phyloP scores from a whole-genome alignment of 2,888 invertebrate genomes.

The Nemurella pictetii region DNA sequence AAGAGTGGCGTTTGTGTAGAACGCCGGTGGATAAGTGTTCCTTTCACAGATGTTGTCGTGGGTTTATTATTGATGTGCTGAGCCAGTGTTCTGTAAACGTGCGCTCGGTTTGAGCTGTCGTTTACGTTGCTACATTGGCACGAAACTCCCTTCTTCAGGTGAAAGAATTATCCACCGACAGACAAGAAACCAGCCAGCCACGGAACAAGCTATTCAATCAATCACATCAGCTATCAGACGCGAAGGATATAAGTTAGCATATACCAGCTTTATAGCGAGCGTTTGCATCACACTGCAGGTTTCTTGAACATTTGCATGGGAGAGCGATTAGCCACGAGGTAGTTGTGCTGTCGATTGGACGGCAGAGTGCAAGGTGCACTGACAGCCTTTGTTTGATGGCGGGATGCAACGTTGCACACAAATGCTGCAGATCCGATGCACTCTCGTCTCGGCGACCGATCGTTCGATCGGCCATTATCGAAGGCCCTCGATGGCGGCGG shows the following conservation, averaged over 20 bases:
- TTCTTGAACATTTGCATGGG: conserved; percentile 2
- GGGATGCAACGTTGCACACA: background rate
- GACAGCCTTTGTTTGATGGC: conserved; percentile 5
- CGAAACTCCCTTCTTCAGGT: conserved; percentile 1
- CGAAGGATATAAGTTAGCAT: background rate
- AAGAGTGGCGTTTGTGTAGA: background rate
- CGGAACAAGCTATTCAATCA: conserved; percentile 12
- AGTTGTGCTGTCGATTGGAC: background rate
- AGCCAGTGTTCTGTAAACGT: conserved; percentile 24
- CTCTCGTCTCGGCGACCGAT: background rate
- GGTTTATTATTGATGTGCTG: conserved; percentile 21
- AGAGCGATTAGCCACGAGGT: background rate
- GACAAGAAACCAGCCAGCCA: conserved; percentile 8
- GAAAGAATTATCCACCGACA: conserved; percentile 17
- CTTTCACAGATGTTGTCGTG: conserved; percentile 18
- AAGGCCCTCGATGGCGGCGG: background rate
- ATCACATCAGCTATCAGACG: conserved; percentile 3
- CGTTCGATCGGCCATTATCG: background rate
- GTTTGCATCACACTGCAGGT: background rate
- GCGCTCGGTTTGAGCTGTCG: conserved; percentile 31
- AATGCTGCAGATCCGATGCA: background rate
- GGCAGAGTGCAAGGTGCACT: background rate
- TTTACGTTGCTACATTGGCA: conserved; percentile 8
- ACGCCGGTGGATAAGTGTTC: conserved; percentile 12
- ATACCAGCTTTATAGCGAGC: too few relatives aligned